Conservation (phyloP, 2,888 invertebrate species). For the Oscheius sp. region DNA sequence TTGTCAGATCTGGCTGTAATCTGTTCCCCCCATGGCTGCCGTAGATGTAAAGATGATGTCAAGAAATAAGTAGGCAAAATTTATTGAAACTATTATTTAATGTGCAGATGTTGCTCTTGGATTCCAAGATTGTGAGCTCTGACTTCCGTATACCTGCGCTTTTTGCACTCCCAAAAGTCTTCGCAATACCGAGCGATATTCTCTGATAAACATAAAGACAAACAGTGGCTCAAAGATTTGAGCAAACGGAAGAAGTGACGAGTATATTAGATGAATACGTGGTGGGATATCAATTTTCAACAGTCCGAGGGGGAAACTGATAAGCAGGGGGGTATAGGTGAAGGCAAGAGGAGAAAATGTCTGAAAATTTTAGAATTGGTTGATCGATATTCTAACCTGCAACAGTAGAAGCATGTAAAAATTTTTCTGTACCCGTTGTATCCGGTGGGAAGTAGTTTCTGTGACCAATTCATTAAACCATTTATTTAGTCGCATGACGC, state of each 20-base stretch:
- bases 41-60: no score
- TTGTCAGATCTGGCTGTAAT: no score
- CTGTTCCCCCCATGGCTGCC: no score
- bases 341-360: not conserved
- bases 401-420: not conserved
- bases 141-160: no score
- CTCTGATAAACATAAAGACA: not conserved
- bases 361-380: not conserved
- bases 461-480: not conserved
- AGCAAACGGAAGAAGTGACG: conserved; percentile 7
- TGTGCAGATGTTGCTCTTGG: no score
- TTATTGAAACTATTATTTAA: no score
- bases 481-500: not conserved
- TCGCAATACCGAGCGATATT: not conserved
- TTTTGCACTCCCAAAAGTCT: no score
- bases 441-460: not conserved
- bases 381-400: not conserved
- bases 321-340: not conserved
- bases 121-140: no score
- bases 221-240: not conserved
- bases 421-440: not conserved
- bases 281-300: not conserved
- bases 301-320: conserved; percentile 1
- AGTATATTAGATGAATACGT: not conserved
- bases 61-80: no score